phyloP scores from a whole-genome alignment of 2,113 vertebrate genomes.

The Rhabdomys dilectus region DNA sequence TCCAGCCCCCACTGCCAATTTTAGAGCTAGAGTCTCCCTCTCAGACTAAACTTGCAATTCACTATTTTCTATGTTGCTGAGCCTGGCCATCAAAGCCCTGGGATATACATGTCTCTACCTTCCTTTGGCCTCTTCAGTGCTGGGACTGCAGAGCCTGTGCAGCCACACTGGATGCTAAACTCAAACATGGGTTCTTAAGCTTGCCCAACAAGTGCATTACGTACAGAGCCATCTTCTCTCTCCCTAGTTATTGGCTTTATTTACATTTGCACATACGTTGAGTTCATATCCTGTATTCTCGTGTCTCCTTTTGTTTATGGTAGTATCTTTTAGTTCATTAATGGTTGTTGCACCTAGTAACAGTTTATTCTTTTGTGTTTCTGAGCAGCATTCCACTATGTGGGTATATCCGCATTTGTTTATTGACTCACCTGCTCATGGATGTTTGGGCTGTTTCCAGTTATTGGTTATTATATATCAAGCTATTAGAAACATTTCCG shows the following conservation, averaged over 20 bases:
- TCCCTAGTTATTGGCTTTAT: background rate
- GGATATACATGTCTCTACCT: background rate
- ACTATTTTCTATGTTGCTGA: background rate
- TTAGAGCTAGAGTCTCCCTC: background rate
- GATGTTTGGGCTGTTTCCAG: background rate
- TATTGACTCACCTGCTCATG: background rate
- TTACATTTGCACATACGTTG: background rate
- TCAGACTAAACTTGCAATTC: background rate
- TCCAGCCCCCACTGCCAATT: background rate
- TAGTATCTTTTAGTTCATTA: background rate
- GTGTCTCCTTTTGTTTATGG: background rate
- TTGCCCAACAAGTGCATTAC: background rate
- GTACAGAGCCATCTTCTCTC: background rate
- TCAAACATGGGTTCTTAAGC: background rate
- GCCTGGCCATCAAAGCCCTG: background rate
- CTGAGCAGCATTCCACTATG: background rate
- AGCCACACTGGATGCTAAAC: background rate
- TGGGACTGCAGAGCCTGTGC: background rate
- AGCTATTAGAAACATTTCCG: background rate
- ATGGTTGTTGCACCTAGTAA: background rate
- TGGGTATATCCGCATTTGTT: background rate
- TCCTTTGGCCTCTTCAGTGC: background rate
- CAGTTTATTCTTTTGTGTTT: background rate
- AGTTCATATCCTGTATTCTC: background rate
- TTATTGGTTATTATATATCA: background rate